These are phyloP conservation scores for Hippoglossus hippoglossus DNA, from an alignment of 2,797 vertebrate species.

Conservation along the genomic window DNA sequence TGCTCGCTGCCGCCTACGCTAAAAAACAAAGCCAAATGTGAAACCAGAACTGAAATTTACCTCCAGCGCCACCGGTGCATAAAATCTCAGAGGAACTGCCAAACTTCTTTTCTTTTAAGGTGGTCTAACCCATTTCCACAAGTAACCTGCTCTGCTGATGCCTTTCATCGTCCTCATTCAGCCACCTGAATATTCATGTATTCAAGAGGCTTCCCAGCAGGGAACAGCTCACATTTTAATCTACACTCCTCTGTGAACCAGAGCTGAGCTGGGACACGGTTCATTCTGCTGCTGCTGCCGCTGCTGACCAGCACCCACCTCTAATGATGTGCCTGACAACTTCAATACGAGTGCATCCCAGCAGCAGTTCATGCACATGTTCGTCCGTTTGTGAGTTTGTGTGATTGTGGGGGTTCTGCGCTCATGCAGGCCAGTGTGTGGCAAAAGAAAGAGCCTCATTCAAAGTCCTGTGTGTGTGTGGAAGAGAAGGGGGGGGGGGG, in stretches of 20 bases:
- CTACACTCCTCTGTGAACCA: conserved; percentile 61
- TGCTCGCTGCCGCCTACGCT: conserved; percentile 33
- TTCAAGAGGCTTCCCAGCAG: conserved; percentile 45
- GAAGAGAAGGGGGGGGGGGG: conserved; percentile 52
- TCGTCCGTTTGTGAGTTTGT: conserved; percentile 8
- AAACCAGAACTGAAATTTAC: conserved; percentile 64
- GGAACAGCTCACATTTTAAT: conserved; percentile 72
- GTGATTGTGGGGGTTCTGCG: conserved; percentile 37
- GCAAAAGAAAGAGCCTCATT: conserved; percentile 85
- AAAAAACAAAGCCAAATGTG: conserved; percentile 51
- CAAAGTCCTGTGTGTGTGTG: conserved; percentile 66
- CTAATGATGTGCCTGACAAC: neutral
- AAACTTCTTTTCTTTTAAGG: conserved; percentile 43
- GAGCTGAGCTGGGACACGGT: conserved; percentile 65
- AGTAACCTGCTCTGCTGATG: conserved; percentile 55
- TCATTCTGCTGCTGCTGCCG: conserved; percentile 79
- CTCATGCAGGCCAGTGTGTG: conserved; percentile 50
- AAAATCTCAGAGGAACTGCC: conserved; percentile 53
- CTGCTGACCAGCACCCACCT: conserved; percentile 70
- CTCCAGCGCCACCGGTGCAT: conserved; percentile 34
- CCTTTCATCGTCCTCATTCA: conserved; percentile 48
- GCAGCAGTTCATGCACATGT: neutral
- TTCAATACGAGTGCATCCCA: conserved; percentile 23
- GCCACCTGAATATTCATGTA: conserved; percentile 66
- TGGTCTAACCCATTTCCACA: conserved; percentile 49